Base-by-base conservation (phyloP, 2,113 vertebrate genomes). In the Sigmodon hispidus region DNA sequence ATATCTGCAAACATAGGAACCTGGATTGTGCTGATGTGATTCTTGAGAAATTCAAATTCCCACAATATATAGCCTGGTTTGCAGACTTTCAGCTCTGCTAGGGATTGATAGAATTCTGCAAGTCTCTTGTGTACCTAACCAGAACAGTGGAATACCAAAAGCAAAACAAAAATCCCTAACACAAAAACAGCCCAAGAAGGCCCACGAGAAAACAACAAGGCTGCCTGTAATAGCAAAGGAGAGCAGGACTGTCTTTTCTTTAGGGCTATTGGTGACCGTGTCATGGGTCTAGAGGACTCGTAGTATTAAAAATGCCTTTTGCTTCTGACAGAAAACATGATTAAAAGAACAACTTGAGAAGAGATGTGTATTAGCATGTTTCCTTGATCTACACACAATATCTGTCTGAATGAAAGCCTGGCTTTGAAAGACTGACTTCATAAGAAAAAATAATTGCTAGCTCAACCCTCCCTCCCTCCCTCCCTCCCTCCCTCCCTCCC, bases 71-170 rank as follows among this genome's bases (percentile, higher is more conserved):
- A 26, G 15, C 57, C 22, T 36, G 43, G 22, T 76, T 94, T 50
- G 17, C 52, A 93, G 75, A 69, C 89, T 96, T 93, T 83, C 95
- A 91, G 72, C 83, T 36, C 16, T 15, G 91, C 91, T 43, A 43
- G 73, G 89, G 48, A 15, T 50, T 59, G 52, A 40, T 50, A 31
- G 1, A 52, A 22, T 43, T 55, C 7, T 12, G 2, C 31, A 17
- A 8, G 10, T 43, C 57, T 87, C 55, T 36, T 61, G 26, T 59
- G 5, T 89, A 31, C 76, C 70, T 75, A 77, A 73, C 36, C 45
- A n/a, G 24, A 4, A 36, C n/a, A 52, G 31, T 3, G 8, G 45
- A 69, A 13, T 4, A 29, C 36, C 1, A 6, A 50, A 57, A 87
- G 48, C 48, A 48, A 52, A 61, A 31, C 57, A 19, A 83, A 59